These are phyloP conservation scores for Mesochorus sp. DNA, from an alignment of 2,888 invertebrate species.

Conservation along the genomic window DNA sequence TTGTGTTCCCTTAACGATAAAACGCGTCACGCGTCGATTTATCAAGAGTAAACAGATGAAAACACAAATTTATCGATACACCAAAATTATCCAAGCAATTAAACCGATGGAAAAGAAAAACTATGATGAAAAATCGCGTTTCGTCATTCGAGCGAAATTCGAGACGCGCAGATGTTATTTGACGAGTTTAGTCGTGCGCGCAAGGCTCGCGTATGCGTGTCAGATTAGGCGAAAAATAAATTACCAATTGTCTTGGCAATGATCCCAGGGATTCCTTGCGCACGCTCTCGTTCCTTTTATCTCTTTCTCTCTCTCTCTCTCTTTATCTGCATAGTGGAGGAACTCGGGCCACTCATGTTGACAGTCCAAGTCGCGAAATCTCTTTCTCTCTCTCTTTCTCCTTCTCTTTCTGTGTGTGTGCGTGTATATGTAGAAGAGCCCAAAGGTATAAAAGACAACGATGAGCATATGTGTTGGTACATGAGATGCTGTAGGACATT, in stretches of 20 bases:
- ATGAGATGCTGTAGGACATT: slow-evolving; percentile 3
- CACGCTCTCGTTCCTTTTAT: slow-evolving; percentile 2
- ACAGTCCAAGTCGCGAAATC: slow-evolving; percentile 41
- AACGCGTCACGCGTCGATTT: too few species aligned
- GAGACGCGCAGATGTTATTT: slow-evolving; percentile 46
- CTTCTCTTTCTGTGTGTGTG: too few species aligned
- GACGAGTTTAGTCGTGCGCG: slow-evolving; percentile 44
- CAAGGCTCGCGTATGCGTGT: slow-evolving; percentile 51
- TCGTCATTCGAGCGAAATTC: slow-evolving; percentile 32
- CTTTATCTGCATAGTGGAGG: slow-evolving; percentile 2
- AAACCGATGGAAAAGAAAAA: neutral
- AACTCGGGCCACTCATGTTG: slow-evolving; percentile 34
- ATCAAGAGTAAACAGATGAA: too few species aligned
- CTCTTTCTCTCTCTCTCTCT: slow-evolving; percentile 5
- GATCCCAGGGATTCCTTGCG: slow-evolving; percentile 66
- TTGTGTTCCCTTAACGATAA: too few species aligned
- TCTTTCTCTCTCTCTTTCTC: too few species aligned
- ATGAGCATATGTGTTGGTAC: slow-evolving; percentile 9
- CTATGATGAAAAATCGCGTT: neutral
- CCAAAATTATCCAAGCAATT: neutral
- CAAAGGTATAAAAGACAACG: slow-evolving; percentile 44
- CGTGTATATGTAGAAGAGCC: slow-evolving; percentile 1
- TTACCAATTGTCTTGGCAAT: slow-evolving; percentile 75
- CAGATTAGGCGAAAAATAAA: slow-evolving; percentile 71
- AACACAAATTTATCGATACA: too few species aligned